Base-by-base conservation (phyloP, 2,113 vertebrate species). In the Campylorhamphus procurvoides region DNA sequence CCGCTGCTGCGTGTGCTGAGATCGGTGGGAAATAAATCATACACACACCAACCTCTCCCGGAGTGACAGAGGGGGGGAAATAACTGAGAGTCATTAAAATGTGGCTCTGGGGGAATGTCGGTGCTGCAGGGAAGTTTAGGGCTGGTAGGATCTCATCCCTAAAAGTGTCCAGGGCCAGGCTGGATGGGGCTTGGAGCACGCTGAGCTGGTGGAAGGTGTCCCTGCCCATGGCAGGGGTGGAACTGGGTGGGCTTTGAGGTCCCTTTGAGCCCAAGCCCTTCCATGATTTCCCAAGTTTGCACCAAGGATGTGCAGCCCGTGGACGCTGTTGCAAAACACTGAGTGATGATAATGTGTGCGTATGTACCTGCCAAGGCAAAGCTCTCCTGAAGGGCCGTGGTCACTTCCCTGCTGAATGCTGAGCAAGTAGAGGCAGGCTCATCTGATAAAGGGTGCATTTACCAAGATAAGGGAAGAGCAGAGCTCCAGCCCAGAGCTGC, bases 351-450 rank as follows among this genome's bases (percentile, higher is more conserved):
- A 19, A 24, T 56, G 49, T 3, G 49, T 12, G 91, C 84, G 83
- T 37, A 37, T 76, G 64, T 42, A 56, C 80, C 91, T 77, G 95
- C 91, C 91, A 71, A 42, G 75, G 87, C 93, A 71, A 31, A 77
- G n/a, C 87, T 62, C 64, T 53, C 3, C 87, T 5, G 15, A 9
- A 62, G 93, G 85, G 80, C 90, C 24, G 1, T 5, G 90, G 82
- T 92, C 96, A 85, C 35, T 77, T 53, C 77, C 71, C 68, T 52
- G 67, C 84, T 3, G 59, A 68, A 28, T 4, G 35, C 87, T 50
- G 68, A 88, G 37, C 90, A 78, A 94, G 95, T 60, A 56, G 78
- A 84, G 52, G 47, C 84, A 87, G 73, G 89, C 77, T 88, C 79
- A 55, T 60, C 93, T 90, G 78, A 87, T 89, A 87, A 74, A 82